Evolutionary conservation across 37 sponge, comb jelly and placozoan genomes (phyloP), one percentile per base, ranked within the genome.

Genomic region (Beroe forskalii): DNA sequence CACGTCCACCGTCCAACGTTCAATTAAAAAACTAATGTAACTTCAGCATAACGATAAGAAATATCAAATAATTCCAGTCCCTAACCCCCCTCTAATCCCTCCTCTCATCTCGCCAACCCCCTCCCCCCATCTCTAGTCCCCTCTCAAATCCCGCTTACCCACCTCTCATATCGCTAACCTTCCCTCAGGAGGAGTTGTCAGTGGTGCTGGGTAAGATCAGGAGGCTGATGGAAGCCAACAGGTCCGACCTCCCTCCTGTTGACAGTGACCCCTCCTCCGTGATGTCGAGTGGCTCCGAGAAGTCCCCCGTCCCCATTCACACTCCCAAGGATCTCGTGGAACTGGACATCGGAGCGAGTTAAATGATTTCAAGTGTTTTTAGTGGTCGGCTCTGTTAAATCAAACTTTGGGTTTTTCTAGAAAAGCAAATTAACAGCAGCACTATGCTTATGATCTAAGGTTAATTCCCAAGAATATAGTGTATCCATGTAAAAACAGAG

Each of bases 301-400:
- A 69, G 19, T 69, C 72, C 1, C 72, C 72, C 4, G 39, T 33
- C 12, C 72, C 72, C 35, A 69, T 69, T 17, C 72, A 69, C 72
- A 69, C 72, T 6, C 72, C 72, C 38, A 69, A 69, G 32, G 72
- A 69, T 69, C 72, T 69, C 38, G 33, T 69, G 2, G 38, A 69
- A 37, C 27, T 69, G 39, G 72, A 69, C 55, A 48, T 48, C 12
- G 55, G 55, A 12, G 55, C 55, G 55, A 12, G 55, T 48, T 48
- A 48, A 48, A n/a, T n/a, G n/a, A n/a, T n/a, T n/a, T n/a, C n/a
- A n/a, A n/a, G n/a, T n/a, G n/a, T n/a, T n/a, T n/a, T n/a, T n/a
- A n/a, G n/a, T n/a, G n/a, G n/a, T n/a, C n/a, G n/a, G n/a, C n/a
- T n/a, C n/a, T n/a, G n/a, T n/a, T n/a, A n/a, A n/a, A n/a, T n/a